phyloP scores from a whole-genome alignment of 2,797 vertebrate genomes.

The Psittacula derbiana region DNA sequence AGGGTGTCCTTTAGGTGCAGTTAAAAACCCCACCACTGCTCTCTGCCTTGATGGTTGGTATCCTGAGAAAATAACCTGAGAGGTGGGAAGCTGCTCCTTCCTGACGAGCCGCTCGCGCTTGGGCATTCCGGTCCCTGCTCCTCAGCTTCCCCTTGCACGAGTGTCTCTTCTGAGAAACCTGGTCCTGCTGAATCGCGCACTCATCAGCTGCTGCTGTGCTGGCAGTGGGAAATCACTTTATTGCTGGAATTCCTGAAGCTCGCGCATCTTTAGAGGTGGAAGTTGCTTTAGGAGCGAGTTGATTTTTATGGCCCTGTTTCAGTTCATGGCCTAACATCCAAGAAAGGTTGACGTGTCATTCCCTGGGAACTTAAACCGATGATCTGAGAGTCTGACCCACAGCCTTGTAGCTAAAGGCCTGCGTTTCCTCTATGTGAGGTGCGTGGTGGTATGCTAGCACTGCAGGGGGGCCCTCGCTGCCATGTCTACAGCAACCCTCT shows the following conservation, averaged over 20 bases:
- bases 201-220: neutral
- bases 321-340: fast-evolving
- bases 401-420: neutral
- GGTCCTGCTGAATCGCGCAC: neutral
- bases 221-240: neutral
- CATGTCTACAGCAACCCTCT: neutral
- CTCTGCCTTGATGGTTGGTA: neutral
- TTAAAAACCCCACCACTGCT: neutral
- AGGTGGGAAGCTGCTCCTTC: neutral
- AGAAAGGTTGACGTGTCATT: neutral
- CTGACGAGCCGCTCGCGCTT: neutral
- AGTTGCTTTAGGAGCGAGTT: neutral
- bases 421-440: neutral
- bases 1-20: neutral
- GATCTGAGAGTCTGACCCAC: neutral
- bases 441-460: neutral
- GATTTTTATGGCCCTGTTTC: neutral
- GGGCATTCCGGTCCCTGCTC: neutral
- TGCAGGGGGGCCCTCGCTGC: neutral
- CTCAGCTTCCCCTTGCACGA: neutral
- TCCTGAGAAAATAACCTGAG: neutral
- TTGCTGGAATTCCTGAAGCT: neutral
- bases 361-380: neutral
- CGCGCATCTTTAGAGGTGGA: neutral
- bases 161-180: neutral